These are phyloP conservation scores for Sebastes taczanowskii DNA, from an alignment of 2,797 vertebrate genomes.

Conservation along the genomic window DNA sequence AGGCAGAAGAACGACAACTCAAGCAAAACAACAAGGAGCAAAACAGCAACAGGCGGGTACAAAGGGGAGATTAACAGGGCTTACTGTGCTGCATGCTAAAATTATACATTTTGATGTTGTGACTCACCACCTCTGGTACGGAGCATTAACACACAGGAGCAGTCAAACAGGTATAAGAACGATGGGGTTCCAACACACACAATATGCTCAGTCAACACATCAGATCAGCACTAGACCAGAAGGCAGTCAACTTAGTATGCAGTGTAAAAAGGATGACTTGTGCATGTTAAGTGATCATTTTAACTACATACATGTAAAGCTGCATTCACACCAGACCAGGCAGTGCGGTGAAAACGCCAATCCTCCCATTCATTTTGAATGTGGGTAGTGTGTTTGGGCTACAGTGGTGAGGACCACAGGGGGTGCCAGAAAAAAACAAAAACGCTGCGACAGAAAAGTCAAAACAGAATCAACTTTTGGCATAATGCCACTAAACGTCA, in stretches of 20 bases:
- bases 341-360: too few species aligned
- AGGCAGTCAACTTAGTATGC: not conserved
- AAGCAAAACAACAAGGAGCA: not conserved
- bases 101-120: not conserved
- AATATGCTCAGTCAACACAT: not conserved
- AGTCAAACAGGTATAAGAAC: too few species aligned
- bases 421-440: too few species aligned
- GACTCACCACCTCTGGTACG: not conserved
- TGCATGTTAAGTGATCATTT: not conserved
- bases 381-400: too few species aligned
- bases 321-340: too few species aligned
- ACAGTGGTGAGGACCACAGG: too few species aligned
- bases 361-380: too few species aligned
- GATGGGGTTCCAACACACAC: not conserved
- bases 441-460: too few species aligned
- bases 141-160: not conserved
- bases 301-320: not conserved
- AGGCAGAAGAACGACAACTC: not conserved
- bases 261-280: not conserved
- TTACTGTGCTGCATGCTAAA: not conserved
- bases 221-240: not conserved
- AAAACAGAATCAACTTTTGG: too few species aligned
- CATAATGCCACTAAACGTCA: too few species aligned
- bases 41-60: not conserved
- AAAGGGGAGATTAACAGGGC: not conserved